Evolutionary conservation across 2,888 invertebrate genomes (phyloP).

Genomic region (Hedya salicella): DNA sequence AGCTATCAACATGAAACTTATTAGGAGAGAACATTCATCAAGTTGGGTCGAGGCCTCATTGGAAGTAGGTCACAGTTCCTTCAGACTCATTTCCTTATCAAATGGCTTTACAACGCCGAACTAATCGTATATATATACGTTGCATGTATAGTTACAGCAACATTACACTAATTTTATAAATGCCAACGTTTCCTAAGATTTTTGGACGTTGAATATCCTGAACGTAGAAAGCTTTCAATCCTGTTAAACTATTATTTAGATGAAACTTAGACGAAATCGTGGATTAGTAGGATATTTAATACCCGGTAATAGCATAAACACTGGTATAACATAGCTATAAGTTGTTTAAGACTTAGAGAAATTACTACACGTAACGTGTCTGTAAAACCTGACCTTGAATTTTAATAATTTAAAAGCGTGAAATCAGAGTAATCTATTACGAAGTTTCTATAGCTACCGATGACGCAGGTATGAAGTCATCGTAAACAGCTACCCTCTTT

Average conservation of each 20-base stretch:
- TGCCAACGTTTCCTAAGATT: no score
- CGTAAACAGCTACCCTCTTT: not conserved
- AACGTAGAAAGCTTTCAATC: no score
- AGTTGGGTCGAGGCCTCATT: slow-evolving; percentile 25
- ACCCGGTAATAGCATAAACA: not conserved
- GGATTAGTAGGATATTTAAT: no score
- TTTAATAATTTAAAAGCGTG: not conserved
- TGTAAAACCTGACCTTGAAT: not conserved
- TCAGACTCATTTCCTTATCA: slow-evolving; percentile 22
- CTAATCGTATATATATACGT: not conserved
- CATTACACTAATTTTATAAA: not conserved
- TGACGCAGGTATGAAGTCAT: slow-evolving; percentile 8
- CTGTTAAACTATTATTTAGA: no score
- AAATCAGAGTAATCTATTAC: slow-evolving; percentile 1
- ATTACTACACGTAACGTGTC: not conserved
- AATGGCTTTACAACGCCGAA: slow-evolving; percentile 18
- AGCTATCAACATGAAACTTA: slow-evolving; percentile 25
- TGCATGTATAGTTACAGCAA: not conserved
- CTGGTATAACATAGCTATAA: not conserved
- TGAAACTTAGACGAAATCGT: no score
- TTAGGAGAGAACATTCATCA: slow-evolving; percentile 26
- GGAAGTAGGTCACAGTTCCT: slow-evolving; percentile 29
- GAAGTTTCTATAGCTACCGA: not conserved
- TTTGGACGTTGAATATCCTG: no score
- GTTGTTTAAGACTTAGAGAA: not conserved